Conservation (phyloP, 2,888 invertebrate genomes). For the Diaphora mendica region DNA sequence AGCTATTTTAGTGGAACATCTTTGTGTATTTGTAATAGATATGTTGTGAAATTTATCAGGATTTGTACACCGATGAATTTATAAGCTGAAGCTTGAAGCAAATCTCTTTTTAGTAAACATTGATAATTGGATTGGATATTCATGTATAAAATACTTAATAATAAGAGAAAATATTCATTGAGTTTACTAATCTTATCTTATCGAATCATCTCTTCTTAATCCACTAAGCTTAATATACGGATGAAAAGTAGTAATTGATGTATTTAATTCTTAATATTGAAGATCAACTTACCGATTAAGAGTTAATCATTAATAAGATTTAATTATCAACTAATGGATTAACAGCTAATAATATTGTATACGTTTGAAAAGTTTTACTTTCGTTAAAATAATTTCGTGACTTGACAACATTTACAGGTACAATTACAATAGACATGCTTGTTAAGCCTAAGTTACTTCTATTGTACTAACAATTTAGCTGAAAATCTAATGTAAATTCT, state of each 20-base stretch:
- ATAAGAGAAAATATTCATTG: background rate
- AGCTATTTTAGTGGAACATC: conserved; percentile 54
- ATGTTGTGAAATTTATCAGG: conserved; percentile 73
- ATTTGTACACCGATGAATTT: conserved; percentile 38
- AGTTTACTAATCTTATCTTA: background rate
- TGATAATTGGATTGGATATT: background rate
- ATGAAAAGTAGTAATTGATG: background rate
- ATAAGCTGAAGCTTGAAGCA: conserved; percentile 50
- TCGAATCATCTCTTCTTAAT: background rate
- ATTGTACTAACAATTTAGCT: background rate
- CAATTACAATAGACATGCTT: background rate
- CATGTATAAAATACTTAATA: too few species aligned
- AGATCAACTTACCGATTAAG: background rate
- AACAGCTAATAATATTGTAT: background rate
- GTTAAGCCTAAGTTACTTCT: background rate
- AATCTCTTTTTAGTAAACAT: conserved; percentile 29
- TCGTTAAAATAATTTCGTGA: background rate
- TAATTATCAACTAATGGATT: background rate
- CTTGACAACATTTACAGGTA: background rate
- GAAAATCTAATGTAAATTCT: background rate
- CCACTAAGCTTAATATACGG: background rate
- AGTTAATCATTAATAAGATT: background rate
- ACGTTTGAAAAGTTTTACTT: background rate
- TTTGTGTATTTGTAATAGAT: conserved; percentile 74
- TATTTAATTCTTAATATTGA: background rate